phyloP scores from a whole-genome alignment of 2,888 invertebrate genomes.

The Drosophila kokeensis region DNA sequence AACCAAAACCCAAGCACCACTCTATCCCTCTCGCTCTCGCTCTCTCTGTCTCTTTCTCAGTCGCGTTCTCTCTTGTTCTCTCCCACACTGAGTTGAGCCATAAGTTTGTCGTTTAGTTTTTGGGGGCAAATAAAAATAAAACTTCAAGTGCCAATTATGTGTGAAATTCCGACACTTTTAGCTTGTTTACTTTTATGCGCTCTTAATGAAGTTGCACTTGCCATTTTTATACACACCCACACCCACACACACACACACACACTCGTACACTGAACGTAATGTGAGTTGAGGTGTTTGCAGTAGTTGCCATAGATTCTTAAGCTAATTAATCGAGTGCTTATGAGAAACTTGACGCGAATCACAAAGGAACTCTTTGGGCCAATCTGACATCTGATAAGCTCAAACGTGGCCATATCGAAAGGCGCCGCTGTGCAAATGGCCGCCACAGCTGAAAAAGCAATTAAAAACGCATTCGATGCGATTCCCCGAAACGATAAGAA shows the following conservation, averaged over 20 bases:
- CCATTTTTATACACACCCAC: constrained; percentile 19
- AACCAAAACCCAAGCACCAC: constrained; percentile 28
- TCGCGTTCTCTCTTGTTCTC: constrained; percentile 2
- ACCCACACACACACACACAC: constrained; percentile 7
- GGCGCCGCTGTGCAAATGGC: constrained; percentile 40
- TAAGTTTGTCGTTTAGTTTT: constrained; percentile 77
- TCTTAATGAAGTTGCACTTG: constrained; percentile 74
- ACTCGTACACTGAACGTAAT: constrained; percentile 8
- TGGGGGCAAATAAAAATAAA: constrained; percentile 70
- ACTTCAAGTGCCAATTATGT: constrained; percentile 80
- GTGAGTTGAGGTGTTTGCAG: constrained; percentile 28
- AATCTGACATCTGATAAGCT: constrained; percentile 19
- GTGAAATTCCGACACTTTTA: constrained; percentile 79
- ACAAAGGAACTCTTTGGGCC: constrained; percentile 3
- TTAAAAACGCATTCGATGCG: constrained; percentile 75
- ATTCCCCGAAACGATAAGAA: constrained; percentile 48
- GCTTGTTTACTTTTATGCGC: constrained; percentile 78
- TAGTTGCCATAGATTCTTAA: constrained; percentile 9
- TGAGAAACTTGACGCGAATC: constrained; percentile 23
- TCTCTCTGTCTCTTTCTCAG: not conserved
- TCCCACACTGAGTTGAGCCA: constrained; percentile 56
- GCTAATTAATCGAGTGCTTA: constrained; percentile 36
- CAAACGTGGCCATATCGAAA: constrained; percentile 17
- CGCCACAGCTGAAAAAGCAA: constrained; percentile 62
- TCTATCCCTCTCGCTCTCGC: not conserved